phyloP scores from a whole-genome alignment of 1,140 invertebrate species.

The Hestina assimilis region DNA sequence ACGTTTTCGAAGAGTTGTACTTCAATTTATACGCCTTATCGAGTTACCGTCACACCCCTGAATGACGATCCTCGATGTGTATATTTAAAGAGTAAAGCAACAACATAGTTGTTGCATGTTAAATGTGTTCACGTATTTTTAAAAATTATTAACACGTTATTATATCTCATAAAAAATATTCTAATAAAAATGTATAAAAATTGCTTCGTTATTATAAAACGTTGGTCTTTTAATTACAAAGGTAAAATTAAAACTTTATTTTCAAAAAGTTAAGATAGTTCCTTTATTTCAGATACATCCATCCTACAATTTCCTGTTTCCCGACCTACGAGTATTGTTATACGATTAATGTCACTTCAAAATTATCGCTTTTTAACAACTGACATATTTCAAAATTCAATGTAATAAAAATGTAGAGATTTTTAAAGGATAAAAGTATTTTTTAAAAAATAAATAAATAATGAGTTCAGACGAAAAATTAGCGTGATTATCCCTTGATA shows the following conservation, averaged over 20 bases:
- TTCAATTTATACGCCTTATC: conserved; percentile 60
- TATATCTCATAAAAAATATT: no score
- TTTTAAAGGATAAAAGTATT: background rate
- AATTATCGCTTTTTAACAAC: background rate
- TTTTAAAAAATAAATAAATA: background rate
- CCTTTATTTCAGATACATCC: background rate
- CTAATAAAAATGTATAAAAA: no score
- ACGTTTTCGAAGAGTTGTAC: conserved; percentile 63
- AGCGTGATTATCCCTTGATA: background rate
- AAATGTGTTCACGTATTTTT: conserved; percentile 3
- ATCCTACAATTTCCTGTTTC: background rate
- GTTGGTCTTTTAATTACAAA: no score
- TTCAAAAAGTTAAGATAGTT: no score
- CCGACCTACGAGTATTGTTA: background rate
- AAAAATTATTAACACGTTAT: no score
- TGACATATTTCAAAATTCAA: conserved; percentile 6
- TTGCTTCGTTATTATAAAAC: no score
- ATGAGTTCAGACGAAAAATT: background rate
- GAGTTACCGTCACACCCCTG: conserved; percentile 52
- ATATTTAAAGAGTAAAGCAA: conserved; percentile 4
- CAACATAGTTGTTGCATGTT: background rate
- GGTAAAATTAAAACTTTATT: no score
- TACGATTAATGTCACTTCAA: background rate
- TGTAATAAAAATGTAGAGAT: background rate
- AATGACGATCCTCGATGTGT: conserved; percentile 31